phyloP scores from a whole-genome alignment of 2,888 invertebrate species.

The Ichneumon xanthorius region DNA sequence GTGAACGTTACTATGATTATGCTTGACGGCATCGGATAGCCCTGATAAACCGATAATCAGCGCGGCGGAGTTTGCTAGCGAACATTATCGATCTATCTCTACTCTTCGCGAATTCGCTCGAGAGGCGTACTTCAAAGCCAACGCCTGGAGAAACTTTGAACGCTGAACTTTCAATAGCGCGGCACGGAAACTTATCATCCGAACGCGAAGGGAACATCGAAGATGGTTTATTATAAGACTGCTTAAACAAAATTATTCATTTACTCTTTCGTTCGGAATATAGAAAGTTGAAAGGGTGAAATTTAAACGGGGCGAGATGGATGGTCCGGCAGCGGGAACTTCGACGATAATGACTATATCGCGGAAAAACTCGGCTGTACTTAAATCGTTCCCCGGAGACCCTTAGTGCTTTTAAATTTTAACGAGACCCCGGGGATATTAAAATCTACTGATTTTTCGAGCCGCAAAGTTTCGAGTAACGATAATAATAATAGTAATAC shows the following conservation, averaged over 20 bases:
- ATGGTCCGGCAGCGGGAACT: background rate
- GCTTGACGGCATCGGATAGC: background rate
- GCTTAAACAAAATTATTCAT: background rate
- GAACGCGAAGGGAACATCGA: background rate
- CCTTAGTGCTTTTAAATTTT: background rate
- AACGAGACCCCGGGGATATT: background rate
- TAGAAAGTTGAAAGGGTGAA: background rate
- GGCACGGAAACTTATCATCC: background rate
- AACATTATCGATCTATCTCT: background rate
- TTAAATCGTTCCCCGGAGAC: background rate
- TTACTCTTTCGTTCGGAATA: background rate
- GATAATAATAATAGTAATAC: too few relatives aligned
- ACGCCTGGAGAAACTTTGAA: background rate
- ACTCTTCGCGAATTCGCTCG: background rate
- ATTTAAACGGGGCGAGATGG: background rate
- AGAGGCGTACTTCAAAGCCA: background rate
- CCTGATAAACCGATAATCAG: background rate
- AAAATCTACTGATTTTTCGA: background rate
- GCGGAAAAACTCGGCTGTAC: background rate
- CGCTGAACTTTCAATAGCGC: background rate
- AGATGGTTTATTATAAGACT: background rate
- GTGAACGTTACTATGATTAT: background rate
- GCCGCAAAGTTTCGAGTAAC: background rate
- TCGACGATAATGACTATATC: background rate
- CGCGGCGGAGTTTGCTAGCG: background rate